A percentile compares a stretch with the other conserved stretches of the same genome.
These are phyloP conservation scores for Anguilla marmorata DNA, from an alignment of 2,797 vertebrate genomes.

Conservation along the genomic window DNA sequence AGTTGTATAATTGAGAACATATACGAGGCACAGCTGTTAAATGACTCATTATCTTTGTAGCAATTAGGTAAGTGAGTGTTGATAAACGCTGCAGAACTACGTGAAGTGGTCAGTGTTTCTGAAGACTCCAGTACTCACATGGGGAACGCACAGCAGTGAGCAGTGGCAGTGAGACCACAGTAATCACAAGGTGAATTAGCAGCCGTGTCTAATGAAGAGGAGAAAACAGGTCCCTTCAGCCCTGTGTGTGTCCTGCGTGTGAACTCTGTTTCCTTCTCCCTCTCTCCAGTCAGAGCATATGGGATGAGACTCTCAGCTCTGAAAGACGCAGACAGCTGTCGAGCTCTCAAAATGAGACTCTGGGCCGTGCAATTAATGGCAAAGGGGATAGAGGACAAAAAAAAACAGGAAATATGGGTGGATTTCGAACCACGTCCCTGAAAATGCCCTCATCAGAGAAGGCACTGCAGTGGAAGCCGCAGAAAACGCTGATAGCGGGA, in stretches of 20 bases:
- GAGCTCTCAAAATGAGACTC: background rate
- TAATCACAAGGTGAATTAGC: background rate
- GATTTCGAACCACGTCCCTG: background rate
- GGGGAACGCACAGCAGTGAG: background rate
- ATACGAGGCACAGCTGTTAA: background rate
- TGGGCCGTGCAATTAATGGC: background rate
- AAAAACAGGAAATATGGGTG: background rate
- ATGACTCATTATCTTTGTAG: background rate
- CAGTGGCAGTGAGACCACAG: background rate
- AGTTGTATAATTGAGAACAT: background rate
- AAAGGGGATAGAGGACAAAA: background rate
- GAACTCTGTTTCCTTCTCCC: background rate
- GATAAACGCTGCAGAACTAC: background rate
- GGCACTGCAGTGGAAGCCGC: background rate
- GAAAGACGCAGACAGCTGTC: background rate
- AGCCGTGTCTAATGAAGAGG: background rate
- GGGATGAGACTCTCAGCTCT: background rate
- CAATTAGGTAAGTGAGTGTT: background rate
- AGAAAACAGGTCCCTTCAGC: background rate
- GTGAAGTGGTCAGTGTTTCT: conserved; percentile 1
- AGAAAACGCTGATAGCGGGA: background rate
- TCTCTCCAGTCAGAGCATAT: background rate
- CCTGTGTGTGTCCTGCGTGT: background rate
- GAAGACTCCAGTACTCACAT: background rate
- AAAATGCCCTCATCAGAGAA: background rate